Evolutionary conservation across 2,888 invertebrate species (phyloP).

Genomic region (Drosophila aldrichi): DNA sequence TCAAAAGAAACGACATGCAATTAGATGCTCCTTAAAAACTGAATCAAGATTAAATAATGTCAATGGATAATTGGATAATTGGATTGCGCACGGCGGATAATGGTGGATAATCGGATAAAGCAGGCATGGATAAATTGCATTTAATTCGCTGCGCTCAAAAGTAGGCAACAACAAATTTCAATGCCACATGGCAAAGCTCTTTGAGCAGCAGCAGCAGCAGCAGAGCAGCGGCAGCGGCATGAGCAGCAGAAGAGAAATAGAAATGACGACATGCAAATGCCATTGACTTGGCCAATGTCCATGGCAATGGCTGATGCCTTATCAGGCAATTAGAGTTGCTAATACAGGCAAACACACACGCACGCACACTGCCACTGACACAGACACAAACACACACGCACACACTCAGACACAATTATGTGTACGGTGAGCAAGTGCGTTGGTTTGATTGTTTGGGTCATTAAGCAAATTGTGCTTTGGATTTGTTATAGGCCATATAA

Average conservation of each 20-base stretch:
- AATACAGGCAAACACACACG: conserved; percentile 39
- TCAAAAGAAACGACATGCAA: conserved; percentile 13
- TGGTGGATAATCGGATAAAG: conserved; percentile 4
- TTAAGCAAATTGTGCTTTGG: conserved; percentile 60
- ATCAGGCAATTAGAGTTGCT: conserved; percentile 67
- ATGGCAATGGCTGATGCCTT: conserved; percentile 54
- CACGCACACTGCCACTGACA: conserved; percentile 5
- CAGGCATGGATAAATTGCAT: conserved; percentile 8
- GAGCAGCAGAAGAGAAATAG: conserved; percentile 10
- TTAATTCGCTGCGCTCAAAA: conserved; percentile 24
- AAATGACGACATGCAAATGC: conserved; percentile 49
- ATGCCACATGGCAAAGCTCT: conserved; percentile 23
- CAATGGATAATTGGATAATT: conserved; percentile 7
- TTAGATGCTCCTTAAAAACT: neutral
- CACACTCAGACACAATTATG: conserved; percentile 1
- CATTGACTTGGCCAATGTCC: conserved; percentile 56
- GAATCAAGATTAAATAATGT: conserved; percentile 13
- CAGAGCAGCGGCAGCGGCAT: neutral
- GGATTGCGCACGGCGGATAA: neutral
- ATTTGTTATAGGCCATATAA: conserved; percentile 29
- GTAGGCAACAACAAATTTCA: conserved; percentile 30
- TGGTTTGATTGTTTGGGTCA: conserved; percentile 58
- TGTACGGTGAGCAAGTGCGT: conserved; percentile 23
- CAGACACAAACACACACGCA: neutral
- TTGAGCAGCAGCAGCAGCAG: conserved; percentile 36